A percentile compares a stretch with the other conserved stretches of the same genome.
Conservation (phyloP, 2,113 vertebrate species). For the Bettongia penicillata region DNA sequence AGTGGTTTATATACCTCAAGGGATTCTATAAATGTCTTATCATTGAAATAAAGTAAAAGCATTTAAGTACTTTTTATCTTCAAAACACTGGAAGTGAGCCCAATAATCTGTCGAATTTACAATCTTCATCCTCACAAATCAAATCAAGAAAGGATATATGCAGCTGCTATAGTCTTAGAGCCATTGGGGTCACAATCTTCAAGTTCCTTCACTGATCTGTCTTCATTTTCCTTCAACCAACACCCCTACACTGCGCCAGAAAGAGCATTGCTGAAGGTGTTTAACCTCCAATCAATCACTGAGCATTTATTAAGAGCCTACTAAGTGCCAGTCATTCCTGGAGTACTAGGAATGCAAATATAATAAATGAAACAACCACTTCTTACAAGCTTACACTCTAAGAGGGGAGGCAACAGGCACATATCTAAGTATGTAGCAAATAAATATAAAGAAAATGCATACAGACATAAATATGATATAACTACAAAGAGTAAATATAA, state of each 20-base stretch:
- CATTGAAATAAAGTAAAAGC: neutral
- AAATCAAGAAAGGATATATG: neutral
- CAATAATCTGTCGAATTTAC: neutral
- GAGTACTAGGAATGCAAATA: neutral
- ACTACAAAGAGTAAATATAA: neutral
- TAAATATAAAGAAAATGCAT: neutral
- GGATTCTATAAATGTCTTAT: neutral
- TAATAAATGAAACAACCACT: neutral
- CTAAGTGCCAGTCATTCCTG: neutral
- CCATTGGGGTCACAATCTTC: neutral
- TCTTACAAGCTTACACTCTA: neutral
- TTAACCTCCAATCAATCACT: neutral
- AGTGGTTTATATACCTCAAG: neutral
- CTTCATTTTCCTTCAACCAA: neutral
- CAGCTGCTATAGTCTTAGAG: neutral
- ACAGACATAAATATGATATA: neutral
- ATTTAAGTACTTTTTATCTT: neutral
- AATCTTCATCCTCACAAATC: neutral
- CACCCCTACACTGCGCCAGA: neutral
- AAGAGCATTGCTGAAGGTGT: neutral
- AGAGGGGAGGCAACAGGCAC: neutral
- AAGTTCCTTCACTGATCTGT: neutral
- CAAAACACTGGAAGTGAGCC: neutral
- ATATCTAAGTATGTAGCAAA: neutral
- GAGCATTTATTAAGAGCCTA: neutral